Evolutionary conservation across 2,888 invertebrate species (phyloP).

Genomic region (Tanytarsus gracilentus): DNA sequence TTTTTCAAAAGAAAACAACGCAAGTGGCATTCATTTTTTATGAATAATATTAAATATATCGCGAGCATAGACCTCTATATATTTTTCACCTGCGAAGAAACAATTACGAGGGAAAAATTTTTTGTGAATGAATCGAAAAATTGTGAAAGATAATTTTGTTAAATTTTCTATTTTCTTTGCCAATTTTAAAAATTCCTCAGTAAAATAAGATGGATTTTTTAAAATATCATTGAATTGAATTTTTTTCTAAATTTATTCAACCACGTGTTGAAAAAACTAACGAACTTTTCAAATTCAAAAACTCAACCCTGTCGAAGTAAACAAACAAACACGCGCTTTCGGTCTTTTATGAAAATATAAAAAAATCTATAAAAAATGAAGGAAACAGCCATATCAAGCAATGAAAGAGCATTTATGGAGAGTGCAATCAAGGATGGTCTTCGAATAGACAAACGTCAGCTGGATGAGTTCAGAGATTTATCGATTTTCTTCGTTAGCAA

Average conservation of each 20-base stretch:
- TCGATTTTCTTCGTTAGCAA: conserved; percentile 65
- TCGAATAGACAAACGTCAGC: conserved; percentile 71
- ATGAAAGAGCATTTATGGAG: conserved; percentile 61
- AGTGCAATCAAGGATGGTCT: conserved; percentile 56
- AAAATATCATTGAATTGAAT: too few relatives aligned
- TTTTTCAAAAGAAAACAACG: not conserved
- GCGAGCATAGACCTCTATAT: too few relatives aligned
- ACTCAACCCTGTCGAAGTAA: not conserved
- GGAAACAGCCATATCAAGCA: conserved; percentile 56
- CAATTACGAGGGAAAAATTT: too few relatives aligned
- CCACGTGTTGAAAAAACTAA: not conserved
- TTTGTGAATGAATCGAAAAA: too few relatives aligned
- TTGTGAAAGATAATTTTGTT: too few relatives aligned
- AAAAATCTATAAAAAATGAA: conserved; percentile 46
- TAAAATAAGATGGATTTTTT: too few relatives aligned
- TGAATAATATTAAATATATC: too few relatives aligned
- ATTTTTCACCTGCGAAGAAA: too few relatives aligned
- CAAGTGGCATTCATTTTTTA: not conserved
- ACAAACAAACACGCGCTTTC: not conserved
- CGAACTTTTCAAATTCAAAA: not conserved
- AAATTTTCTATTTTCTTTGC: too few relatives aligned
- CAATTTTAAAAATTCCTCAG: too few relatives aligned
- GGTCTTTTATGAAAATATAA: not conserved
- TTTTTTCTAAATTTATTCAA: not conserved
- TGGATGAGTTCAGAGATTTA: conserved; percentile 62